Evolutionary conservation across 2,888 invertebrate genomes (phyloP), one percentile per base, ranked within the genome.

Genomic region (Philereme vetulata): DNA sequence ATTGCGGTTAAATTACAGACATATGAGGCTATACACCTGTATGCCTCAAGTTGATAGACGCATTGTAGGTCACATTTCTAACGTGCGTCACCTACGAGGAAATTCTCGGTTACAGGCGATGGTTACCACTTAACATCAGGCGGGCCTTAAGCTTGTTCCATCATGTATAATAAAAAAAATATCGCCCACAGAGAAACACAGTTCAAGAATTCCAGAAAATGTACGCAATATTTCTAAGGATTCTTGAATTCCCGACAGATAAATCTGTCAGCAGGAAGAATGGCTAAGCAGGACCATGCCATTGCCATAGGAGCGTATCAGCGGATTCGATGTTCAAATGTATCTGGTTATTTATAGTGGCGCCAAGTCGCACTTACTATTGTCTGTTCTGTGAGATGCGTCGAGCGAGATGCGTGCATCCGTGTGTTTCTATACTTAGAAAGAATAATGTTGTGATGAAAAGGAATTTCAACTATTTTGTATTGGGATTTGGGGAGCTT

Each of bases 311-410:
- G 46, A 62, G 62, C 57, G 58, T 70, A 67, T 67, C 69, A 64
- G 59, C 38, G 63, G 43, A 61, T 72, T 68, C 72, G 68, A 72
- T 75, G 77, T 75, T 73, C 75, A 66, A 71, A 70, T 73, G 77
- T 80, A 82, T 82, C 79, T 62, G 64, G 76, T 80, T 77, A 82
- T 85, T 84, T 85, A 84, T 83, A 78, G 77, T 70, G 74, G 74
- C 72, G 74, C 72, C 75, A 70, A 62, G 67, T 64, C 62, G 72
- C 44, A 44, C 34, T 34, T 52, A 56, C 49, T 61, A 61, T 61
- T 61, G 62, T 58, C 54, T 61, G 42, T 52, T 47, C 47, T 52
- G 47, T 52, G 21, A 38, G 43, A 34, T 33, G 8, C 11, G 11
- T 21, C 7, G 7, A 42, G 56, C 46, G 61, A 59, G 70, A 71